phyloP scores from a whole-genome alignment of 2,797 vertebrate genomes.

The Mastacembelus armatus region DNA sequence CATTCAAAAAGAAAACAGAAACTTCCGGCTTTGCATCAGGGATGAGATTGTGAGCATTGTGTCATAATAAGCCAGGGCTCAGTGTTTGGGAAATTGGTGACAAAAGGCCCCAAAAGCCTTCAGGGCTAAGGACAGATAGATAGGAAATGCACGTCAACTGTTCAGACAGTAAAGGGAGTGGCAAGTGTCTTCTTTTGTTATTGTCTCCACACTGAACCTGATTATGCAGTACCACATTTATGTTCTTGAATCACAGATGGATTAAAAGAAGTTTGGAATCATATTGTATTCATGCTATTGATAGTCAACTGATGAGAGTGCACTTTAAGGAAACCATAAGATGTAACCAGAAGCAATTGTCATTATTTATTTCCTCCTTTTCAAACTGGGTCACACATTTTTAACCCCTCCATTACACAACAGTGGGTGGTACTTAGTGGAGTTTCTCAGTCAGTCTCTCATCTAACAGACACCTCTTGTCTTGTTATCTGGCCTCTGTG shows the following conservation, averaged over 20 bases:
- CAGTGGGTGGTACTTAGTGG: constrained; percentile 1
- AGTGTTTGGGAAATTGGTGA: constrained; percentile 11
- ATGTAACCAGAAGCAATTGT: no score
- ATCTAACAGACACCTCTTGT: neutral
- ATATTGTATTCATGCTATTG: constrained; percentile 33
- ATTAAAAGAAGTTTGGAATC: neutral
- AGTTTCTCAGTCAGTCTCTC: neutral
- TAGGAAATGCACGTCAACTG: neutral
- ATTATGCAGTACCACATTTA: neutral
- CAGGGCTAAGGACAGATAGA: neutral
- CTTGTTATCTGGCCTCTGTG: constrained; percentile 11
- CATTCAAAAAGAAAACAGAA: neutral
- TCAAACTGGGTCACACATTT: neutral
- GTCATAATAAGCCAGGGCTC: constrained; percentile 15
- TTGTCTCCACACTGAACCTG: neutral
- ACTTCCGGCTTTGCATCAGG: neutral
- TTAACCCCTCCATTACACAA: neutral
- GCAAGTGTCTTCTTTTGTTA: neutral
- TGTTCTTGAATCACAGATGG: neutral
- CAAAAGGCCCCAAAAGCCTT: constrained; percentile 7
- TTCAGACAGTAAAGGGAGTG: constrained; percentile 12
- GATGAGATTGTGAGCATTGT: no score
- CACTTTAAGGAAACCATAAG: no score
- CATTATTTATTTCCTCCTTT: constrained; percentile 27
- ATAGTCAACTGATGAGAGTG: constrained; percentile 10